phyloP scores from a whole-genome alignment of 2,888 invertebrate genomes.

The Euplagia quadripunctaria region DNA sequence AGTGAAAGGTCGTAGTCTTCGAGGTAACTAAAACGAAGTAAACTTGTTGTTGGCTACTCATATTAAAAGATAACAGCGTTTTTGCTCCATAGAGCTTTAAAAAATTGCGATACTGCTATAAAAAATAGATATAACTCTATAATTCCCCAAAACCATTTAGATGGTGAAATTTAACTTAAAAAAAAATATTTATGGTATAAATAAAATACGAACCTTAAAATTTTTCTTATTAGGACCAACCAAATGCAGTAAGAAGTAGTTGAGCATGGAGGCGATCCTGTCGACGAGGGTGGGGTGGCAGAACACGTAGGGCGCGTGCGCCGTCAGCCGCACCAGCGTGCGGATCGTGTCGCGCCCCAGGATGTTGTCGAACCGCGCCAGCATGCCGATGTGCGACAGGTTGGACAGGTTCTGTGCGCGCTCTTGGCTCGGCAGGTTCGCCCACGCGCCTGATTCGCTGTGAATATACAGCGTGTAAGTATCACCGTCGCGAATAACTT shows the following conservation, averaged over 20 bases:
- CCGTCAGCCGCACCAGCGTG: slow-evolving; percentile 92
- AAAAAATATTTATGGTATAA: neutral
- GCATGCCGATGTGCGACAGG: slow-evolving; percentile 92
- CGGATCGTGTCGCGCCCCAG: slow-evolving; percentile 96
- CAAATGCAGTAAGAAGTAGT: slow-evolving; percentile 96
- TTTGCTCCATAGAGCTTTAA: no score
- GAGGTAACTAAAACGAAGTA: no score
- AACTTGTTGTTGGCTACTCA: no score
- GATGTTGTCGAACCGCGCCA: slow-evolving; percentile 97
- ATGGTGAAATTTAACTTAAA: neutral
- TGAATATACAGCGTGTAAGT: no score
- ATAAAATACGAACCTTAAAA: slow-evolving; percentile 89
- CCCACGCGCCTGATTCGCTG: slow-evolving; percentile 93
- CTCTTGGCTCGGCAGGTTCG: slow-evolving; percentile 89
- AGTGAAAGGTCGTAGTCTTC: no score
- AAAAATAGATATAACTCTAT: no score
- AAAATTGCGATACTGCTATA: no score
- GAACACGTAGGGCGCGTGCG: slow-evolving; percentile 92
- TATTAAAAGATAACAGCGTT: no score
- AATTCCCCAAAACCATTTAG: no score
- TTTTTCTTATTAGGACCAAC: slow-evolving; percentile 97
- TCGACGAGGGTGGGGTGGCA: slow-evolving; percentile 97
- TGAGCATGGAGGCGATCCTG: slow-evolving; percentile 97
- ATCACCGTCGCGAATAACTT: no score
- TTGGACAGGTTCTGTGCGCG: slow-evolving; percentile 91